These are phyloP conservation scores for Eleutherodactylus coqui DNA, from an alignment of 2,797 vertebrate genomes.

Conservation along the genomic window DNA sequence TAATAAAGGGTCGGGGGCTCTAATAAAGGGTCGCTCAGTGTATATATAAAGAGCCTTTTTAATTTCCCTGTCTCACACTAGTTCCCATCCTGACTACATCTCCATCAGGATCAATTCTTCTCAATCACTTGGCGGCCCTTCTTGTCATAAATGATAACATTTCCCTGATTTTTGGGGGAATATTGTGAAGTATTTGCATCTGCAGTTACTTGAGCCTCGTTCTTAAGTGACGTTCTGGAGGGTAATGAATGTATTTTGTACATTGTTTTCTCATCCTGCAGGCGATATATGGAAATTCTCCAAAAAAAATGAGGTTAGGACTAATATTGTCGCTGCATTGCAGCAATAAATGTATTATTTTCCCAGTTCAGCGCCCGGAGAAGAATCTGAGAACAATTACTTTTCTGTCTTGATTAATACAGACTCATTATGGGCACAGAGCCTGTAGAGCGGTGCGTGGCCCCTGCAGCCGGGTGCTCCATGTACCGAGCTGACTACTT, in stretches of 20 bases:
- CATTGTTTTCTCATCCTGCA: constrained; percentile 2
- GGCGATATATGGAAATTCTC: constrained; percentile 16
- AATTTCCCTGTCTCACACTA: neutral
- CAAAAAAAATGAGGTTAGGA: neutral
- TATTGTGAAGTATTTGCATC: constrained; percentile 3
- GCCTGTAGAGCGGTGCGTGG: neutral
- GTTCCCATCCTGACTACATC: neutral
- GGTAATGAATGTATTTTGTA: constrained; percentile 35
- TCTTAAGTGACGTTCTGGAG: constrained; percentile 2
- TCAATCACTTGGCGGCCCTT: neutral
- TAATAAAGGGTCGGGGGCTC: no score
- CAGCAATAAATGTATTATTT: neutral
- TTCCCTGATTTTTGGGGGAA: neutral
- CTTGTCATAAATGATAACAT: constrained; percentile 1
- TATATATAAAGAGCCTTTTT: neutral
- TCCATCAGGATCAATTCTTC: neutral
- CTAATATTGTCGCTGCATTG: neutral
- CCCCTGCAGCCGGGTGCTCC: no score
- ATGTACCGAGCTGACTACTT: no score
- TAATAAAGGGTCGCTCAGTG: no score
- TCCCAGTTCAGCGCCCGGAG: neutral
- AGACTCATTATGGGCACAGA: neutral
- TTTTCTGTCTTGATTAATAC: neutral
- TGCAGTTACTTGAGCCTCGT: neutral
- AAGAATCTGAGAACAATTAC: neutral